phyloP scores from a whole-genome alignment of 2,797 vertebrate species.

The Gambusia yucatana region DNA sequence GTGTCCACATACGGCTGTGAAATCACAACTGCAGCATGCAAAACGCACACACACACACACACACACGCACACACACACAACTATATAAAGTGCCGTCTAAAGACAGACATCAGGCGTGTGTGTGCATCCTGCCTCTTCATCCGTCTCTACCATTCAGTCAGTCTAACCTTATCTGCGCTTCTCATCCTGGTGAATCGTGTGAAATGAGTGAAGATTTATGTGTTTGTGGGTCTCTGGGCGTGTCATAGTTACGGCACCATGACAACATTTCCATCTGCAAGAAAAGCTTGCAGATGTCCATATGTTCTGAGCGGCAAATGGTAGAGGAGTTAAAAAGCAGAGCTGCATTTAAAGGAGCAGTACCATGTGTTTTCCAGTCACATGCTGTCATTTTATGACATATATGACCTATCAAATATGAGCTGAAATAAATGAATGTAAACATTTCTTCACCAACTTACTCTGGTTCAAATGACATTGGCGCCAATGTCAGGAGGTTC shows the following conservation, averaged over 20 bases:
- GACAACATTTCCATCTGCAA: not conserved
- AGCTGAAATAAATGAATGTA: not conserved
- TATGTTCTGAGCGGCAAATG: not conserved
- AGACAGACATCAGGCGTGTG: not conserved
- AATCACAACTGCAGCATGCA: not conserved
- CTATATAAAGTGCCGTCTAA: not conserved
- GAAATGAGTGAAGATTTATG: not conserved
- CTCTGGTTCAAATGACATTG: not conserved
- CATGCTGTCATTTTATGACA: too few relatives aligned
- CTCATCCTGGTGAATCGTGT: not conserved
- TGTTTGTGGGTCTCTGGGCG: conserved; percentile 13
- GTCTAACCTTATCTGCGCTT: not conserved
- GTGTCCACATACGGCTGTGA: conserved; percentile 31
- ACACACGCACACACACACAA: not conserved
- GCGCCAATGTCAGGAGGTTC: not conserved
- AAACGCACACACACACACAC: not conserved
- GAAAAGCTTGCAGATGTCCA: not conserved
- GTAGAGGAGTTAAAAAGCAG: not conserved
- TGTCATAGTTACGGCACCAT: not conserved
- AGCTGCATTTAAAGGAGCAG: not conserved
- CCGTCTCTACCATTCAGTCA: not conserved
- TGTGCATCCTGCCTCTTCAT: not conserved
- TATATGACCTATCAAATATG: too few relatives aligned
- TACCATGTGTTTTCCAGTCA: too few relatives aligned
- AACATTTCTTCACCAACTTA: not conserved